phyloP scores from a whole-genome alignment of 2,797 vertebrate genomes.

The Bovichtus variegatus region DNA sequence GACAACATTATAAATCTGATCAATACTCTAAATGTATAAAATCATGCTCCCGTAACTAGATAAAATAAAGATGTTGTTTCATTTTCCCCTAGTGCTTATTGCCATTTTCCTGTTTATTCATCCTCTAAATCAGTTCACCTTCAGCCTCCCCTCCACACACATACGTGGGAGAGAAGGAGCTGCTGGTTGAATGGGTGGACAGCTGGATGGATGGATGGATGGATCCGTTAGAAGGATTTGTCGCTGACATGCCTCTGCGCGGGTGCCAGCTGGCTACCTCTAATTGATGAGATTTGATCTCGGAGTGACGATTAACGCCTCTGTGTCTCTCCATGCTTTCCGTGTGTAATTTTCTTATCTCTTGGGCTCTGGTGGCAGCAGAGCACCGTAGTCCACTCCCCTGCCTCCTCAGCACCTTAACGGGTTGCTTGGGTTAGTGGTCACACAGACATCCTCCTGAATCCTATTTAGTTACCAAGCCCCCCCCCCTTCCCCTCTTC shows the following conservation, averaged over 20 bases:
- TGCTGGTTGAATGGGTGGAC: not conserved
- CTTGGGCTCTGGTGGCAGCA: conserved; percentile 2
- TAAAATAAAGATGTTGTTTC: not conserved
- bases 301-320: conserved; percentile 47
- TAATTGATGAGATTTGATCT: conserved; percentile 68
- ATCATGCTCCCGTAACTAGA: not conserved
- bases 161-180: not conserved
- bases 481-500: not conserved
- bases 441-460: conserved; percentile 16
- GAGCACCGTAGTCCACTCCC: not conserved
- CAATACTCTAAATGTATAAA: not conserved
- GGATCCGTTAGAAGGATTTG: conserved; percentile 51
- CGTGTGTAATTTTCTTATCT: conserved; percentile 59
- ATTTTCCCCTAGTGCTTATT: not conserved
- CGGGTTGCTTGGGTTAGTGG: conserved; percentile 13
- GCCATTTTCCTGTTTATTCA: not conserved
- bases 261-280: conserved; percentile 65
- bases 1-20: not conserved
- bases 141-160: not conserved
- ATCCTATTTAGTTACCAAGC: conserved; percentile 22
- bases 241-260: conserved; percentile 44
- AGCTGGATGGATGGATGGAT: conserved; percentile 1
- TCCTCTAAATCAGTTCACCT: not conserved
- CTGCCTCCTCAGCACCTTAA: not conserved
- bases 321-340: conserved; percentile 32